phyloP scores from a whole-genome alignment of 1,140 invertebrate genomes.

The Thaumetopoea pityocampa region DNA sequence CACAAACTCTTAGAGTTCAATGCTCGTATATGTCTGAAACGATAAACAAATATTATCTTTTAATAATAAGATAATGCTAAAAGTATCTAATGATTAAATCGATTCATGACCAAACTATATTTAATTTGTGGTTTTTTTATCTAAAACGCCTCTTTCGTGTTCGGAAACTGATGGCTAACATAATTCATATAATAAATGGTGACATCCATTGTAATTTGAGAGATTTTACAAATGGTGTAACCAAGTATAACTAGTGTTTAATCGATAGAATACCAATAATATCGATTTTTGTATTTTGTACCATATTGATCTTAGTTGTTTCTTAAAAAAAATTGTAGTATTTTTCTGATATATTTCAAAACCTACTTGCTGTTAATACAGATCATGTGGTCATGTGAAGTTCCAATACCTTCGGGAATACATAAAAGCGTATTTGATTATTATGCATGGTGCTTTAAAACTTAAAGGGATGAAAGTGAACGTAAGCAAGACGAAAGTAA shows the following conservation, averaged over 20 bases:
- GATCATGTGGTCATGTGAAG: too few relatives aligned
- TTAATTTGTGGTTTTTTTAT: slow-evolving; percentile 10
- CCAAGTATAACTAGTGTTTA: slow-evolving; percentile 10
- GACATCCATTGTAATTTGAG: slow-evolving; percentile 36
- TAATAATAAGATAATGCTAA: slow-evolving; percentile 16
- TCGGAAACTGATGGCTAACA: slow-evolving; percentile 6
- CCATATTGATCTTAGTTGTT: background rate
- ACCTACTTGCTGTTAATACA: too few relatives aligned
- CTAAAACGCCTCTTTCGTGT: slow-evolving; percentile 29
- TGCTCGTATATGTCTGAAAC: too few relatives aligned
- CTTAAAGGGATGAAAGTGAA: too few relatives aligned
- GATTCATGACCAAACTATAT: background rate
- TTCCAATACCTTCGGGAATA: too few relatives aligned
- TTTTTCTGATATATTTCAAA: too few relatives aligned
- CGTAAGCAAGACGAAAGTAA: too few relatives aligned
- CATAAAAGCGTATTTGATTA: too few relatives aligned
- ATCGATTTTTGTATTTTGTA: slow-evolving; percentile 3
- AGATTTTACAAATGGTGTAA: slow-evolving; percentile 16
- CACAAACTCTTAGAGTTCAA: slow-evolving; percentile 10
- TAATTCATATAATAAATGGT: slow-evolving; percentile 34
- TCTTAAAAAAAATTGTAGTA: too few relatives aligned
- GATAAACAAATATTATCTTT: slow-evolving; percentile 12
- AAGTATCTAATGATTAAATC: slow-evolving; percentile 18
- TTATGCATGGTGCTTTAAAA: too few relatives aligned
- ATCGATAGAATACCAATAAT: slow-evolving; percentile 4